Percentiles rank a stretch among this genome's conserved stretches.
phyloP scores from a whole-genome alignment of 2,113 vertebrate genomes.

The Cyphomyrus discorhynchus region DNA sequence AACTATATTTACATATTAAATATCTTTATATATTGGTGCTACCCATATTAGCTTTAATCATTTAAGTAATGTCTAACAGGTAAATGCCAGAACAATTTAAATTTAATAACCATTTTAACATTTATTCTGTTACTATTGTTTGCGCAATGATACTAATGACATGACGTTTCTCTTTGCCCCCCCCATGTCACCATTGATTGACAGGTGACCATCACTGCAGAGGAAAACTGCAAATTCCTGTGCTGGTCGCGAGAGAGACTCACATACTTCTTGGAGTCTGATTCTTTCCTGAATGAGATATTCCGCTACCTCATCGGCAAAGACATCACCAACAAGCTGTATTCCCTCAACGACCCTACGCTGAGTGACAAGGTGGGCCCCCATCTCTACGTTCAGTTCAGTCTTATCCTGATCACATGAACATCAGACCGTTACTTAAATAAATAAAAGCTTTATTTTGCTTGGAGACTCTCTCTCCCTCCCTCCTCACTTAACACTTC shows the following conservation, averaged over 20 bases:
- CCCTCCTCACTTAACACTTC: not conserved
- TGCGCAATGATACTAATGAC: no score
- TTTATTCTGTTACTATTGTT: not conserved
- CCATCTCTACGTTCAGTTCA: not conserved
- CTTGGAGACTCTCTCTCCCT: not conserved
- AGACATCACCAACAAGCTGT: slow-evolving; percentile 98
- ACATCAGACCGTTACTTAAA: not conserved
- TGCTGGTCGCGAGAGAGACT: slow-evolving; percentile 94
- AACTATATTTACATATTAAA: not conserved
- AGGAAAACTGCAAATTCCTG: slow-evolving; percentile 88
- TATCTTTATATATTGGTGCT: not conserved
- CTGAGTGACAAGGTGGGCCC: slow-evolving; percentile 85
- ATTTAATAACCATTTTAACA: not conserved
- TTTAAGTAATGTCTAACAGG: not conserved
- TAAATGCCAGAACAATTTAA: not conserved
- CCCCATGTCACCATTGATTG: slow-evolving; percentile 7
- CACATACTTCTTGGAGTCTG: slow-evolving; percentile 90
- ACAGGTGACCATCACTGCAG: slow-evolving; percentile 88
- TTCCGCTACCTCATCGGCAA: slow-evolving; percentile 95
- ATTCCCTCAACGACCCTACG: slow-evolving; percentile 92
- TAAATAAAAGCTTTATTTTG: not conserved
- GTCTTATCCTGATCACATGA: not conserved
- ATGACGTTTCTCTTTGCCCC: not conserved
- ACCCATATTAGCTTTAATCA: not conserved
- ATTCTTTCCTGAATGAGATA: slow-evolving; percentile 89